Evolutionary conservation across 2,888 invertebrate species (phyloP).

Genomic region (Prosapia bicincta): DNA sequence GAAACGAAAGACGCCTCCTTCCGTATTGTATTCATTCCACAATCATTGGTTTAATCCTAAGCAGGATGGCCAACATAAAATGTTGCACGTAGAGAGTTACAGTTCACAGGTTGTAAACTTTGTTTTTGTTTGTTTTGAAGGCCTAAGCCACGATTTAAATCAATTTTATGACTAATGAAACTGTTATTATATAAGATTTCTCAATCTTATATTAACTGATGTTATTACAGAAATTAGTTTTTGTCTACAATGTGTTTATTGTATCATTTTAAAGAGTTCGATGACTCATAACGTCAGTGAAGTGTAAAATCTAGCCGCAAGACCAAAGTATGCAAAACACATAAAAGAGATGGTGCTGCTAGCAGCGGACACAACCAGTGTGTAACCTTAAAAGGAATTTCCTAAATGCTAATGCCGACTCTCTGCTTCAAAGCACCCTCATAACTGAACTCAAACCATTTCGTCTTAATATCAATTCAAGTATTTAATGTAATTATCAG

Average conservation of each 20-base stretch:
- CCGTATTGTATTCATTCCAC: neutral
- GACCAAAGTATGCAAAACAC: neutral
- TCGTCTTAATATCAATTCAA: no score
- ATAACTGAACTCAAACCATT: no score
- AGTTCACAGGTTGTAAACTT: neutral
- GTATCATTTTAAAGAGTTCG: neutral
- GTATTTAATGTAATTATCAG: no score
- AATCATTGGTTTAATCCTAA: neutral
- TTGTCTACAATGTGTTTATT: no score
- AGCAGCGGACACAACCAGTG: neutral
- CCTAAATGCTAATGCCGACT: neutral
- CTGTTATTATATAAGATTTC: neutral
- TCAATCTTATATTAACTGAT: neutral
- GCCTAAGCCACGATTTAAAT: neutral
- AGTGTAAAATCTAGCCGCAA: neutral
- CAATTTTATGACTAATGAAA: neutral
- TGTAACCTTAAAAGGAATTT: slow-evolving; percentile 2
- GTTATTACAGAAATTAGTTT: neutral
- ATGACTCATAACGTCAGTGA: neutral
- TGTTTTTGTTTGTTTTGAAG: neutral
- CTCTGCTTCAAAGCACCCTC: neutral
- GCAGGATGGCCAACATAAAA: neutral
- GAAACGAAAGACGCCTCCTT: neutral
- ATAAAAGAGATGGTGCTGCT: neutral
- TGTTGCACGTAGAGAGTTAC: neutral